Base-by-base conservation (phyloP, 2,113 vertebrate genomes). In the Dendrocopos noguchii region DNA sequence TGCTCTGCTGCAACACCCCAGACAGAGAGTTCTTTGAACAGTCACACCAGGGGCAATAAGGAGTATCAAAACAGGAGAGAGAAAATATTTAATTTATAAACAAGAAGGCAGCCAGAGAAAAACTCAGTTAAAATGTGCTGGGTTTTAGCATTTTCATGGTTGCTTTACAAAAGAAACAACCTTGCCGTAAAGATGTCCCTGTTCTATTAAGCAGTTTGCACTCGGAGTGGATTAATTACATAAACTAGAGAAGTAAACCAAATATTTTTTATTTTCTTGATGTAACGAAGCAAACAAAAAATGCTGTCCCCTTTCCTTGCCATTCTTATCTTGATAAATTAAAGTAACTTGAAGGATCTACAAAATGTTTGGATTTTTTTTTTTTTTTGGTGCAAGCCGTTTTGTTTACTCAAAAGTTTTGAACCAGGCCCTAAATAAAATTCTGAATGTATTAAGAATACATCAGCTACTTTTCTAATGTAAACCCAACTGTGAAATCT, bases 21-120 rank as follows among this genome's bases (percentile, higher is more conserved):
- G 96, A 96, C 89, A 96, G 83, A 93, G 90, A 93, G 81, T 84
- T 89, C 95, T 97, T 95, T 95, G 95, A 92, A 96, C 82, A 95
- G 94, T 96, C 96, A 97, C 92, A 95, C 83, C 84, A 95, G 89
- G 91, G 96, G 63, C 95, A 97, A 68, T 28, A 88, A 91, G 84
- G 50, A 95, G 74, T 85, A 94, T 92, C 78, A 93, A 97, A 96
- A 97, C 56, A 83, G 6, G 39, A 87, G 71, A 95, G 79, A 72
- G 52, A 53, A 79, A 84, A 81, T 72, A 77, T 93, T 85, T 88
- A 80, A 95, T 92, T 95, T 94, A 94, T 97, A 95, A 97, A 97
- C 80, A 96, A 91, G 71, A 84, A 84, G 22, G 33, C 22, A 56
- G 80, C 44, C 77, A 84, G 55, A 84, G 76, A 91, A 93, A 96